These are phyloP conservation scores for Limanda limanda DNA, from an alignment of 2,113 vertebrate genomes.

Conservation along the genomic window DNA sequence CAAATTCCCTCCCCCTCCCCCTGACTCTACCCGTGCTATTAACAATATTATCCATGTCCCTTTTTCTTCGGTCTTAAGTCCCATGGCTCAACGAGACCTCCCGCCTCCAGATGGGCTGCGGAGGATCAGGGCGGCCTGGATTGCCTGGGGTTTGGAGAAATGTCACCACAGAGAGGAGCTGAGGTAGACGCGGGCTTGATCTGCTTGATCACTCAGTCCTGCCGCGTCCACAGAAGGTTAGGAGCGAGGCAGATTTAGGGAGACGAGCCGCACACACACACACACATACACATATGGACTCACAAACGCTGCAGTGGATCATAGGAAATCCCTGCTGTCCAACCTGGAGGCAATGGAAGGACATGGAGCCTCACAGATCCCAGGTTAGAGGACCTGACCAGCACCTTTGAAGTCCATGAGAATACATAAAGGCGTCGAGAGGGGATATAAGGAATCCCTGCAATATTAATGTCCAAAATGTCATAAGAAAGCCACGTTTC, in stretches of 20 bases:
- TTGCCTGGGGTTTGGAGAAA: slow-evolving; percentile 72
- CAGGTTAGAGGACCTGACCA: slow-evolving; percentile 67
- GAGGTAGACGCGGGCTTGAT: slow-evolving; percentile 59
- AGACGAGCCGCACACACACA: slow-evolving; percentile 23
- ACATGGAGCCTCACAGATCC: slow-evolving; percentile 12
- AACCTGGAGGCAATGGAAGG: slow-evolving; percentile 33
- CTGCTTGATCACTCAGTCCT: slow-evolving; percentile 76
- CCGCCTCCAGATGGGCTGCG: slow-evolving; percentile 52
- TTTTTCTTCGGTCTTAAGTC: slow-evolving; percentile 11
- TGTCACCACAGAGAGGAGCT: slow-evolving; percentile 65
- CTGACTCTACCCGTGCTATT: slow-evolving; percentile 1
- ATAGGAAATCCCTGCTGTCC: slow-evolving; percentile 50
- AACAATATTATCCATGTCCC: slow-evolving; percentile 13
- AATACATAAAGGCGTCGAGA: slow-evolving; percentile 61
- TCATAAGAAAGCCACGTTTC: slow-evolving; percentile 79
- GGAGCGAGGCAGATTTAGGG: slow-evolving; percentile 54
- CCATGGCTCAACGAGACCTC: slow-evolving; percentile 26
- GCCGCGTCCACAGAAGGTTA: slow-evolving; percentile 65
- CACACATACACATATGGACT: slow-evolving; percentile 16
- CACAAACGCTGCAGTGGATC: slow-evolving; percentile 51
- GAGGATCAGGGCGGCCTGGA: slow-evolving; percentile 58
- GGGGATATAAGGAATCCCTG: slow-evolving; percentile 82
- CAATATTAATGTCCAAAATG: slow-evolving; percentile 89
- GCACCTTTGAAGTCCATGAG: slow-evolving; percentile 56
- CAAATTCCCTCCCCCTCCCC: neutral